Evolutionary conservation across 1,140 invertebrate genomes (phyloP), one percentile per base, ranked within the genome.

Genomic region (Musca vetustissima): DNA sequence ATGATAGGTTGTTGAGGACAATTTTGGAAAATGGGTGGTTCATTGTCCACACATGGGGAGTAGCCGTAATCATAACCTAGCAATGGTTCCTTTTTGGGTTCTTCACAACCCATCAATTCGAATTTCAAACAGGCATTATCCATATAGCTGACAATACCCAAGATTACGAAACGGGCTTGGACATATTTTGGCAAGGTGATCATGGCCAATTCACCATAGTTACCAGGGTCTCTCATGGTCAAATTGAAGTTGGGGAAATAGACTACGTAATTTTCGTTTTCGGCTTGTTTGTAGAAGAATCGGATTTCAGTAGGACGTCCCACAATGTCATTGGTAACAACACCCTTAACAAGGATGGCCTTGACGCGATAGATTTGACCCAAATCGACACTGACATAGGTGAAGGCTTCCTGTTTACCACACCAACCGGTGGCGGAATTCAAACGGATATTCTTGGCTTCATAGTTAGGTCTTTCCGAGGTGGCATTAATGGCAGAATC

Each of bases 401-500:
- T 97, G 75, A 98, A 98, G 9, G 95, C 93, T 85, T 97, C 94
- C 84, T 94, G 91, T 80, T 94, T 93, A 24, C 93, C 94, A 84
- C 95, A 97, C 95, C 95, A 98, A 47, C 95, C 95, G 55, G 95
- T 98, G 2, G 94, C 94, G 1, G 94, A 96, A 79, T 95, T 95
- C 13, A 98, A 80, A n/a, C 95, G 87, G 3, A 97, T 90, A 78
- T 97, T 94, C 76, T 86, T 91, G 0, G 93, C 93, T 87, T 96
- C 94, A 79, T 96, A 96, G 75, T 96, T 97, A 66, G 93, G 91
- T 76, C 92, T 86, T 85, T 97, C 93, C 4, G 94, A 95, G 0
- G 95, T 98, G 6, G 96, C 95, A 81, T 98, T 97, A 61, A 98
- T 97, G n/a, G 95, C 94, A 13, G 92, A 93, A 80, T 98, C 95